Base-by-base conservation (phyloP, 2,888 invertebrate genomes). In the Listrodromus nycthemerus region DNA sequence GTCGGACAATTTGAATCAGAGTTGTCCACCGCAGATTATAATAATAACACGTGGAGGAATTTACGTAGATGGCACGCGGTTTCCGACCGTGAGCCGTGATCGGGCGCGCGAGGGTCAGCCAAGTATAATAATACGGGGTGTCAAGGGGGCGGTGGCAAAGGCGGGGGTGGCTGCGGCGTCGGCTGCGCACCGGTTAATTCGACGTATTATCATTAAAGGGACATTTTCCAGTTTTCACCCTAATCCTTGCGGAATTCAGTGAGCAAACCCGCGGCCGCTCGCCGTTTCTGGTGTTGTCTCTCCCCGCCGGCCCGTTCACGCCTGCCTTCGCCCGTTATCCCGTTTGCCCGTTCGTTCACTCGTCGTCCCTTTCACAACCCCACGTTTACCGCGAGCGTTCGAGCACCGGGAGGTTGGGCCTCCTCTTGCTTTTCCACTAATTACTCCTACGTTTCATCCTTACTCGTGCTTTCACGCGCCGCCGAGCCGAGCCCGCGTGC, bases 141-240 rank as follows among this genome's bases (percentile, higher is more conserved):
- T 81, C 65, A 67, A 33, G 52, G 45, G n/a, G 33, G 76, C 41
- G 69, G 27, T 50, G 52, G 61, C 61, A 74, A 78, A 75, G 75
- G 75, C 73, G 55, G 21, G 45, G 61, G 66, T 79, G 41, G 74
- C 66, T 66, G 74, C 41, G 69, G 80, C 74, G 52, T 76, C 41
- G 83, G 83, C 66, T 78, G 81, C 78, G 77, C 83, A 76, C 82
- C 87, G 90, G 91, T 91, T 92, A 91, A 92, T 92, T 91, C 91
- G 89, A 88, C 90, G 92, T 91, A 91, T 91, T 91, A 91, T 91
- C 92, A 92, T 92, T 92, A 93, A 92, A 92, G 92, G 89, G 92
- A 93, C 93, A 92, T 93, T 93, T 93, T 93, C 92, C 93, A 92
- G 91, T 92, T 92, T 92, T 92, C 92, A 90, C 92, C 92, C 89